Evolutionary conservation across 2,113 vertebrate species (phyloP), one percentile per base, ranked within the genome.

Genomic region (Aix galericulata): DNA sequence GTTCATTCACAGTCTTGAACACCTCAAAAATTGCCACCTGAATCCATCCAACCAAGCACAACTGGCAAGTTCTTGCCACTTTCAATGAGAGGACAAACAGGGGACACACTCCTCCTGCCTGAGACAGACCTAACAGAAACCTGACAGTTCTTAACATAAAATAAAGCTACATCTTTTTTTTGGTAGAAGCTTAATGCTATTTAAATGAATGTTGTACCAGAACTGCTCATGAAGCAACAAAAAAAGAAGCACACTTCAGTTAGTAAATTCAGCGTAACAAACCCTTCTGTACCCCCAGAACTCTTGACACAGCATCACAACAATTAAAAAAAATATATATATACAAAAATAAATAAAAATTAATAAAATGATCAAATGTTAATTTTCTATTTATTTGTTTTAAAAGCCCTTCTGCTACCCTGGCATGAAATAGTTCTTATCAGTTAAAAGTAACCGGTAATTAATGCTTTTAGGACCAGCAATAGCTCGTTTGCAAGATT

Each of bases 201-300:
- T n/a, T n/a, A 31, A 52, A 10, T 38, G 23, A 75, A 44, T 25
- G 46, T 46, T 82, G 20, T 17, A 21, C 15, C 48, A 34, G 10
- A 31, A 22, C 5, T 68, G 29, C 17, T 64, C 67, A 34, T 25
- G 25, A 58, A 69, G 25, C 23, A 69, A 58, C 23, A 53, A 44
- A 53, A 53, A 31, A 75, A 58, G 50, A 17, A 73, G 38, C 5
- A 48, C 13, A 48, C 13, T 27, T 4, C 0, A 84, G 40, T 58
- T 16, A 46, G 27, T 17, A 80, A 87, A 86, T 82, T 44, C 4
- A 55, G 17, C 74, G 63, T 5, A 11, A 8, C 46, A 64, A 87
- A 46, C 8, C 1, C 32, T 27, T 27, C 17, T 60, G 23, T 16
- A 2, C 5, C 5, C 23, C 3, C 4, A 12, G 60, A 40, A 2